phyloP scores from a whole-genome alignment of 2,888 invertebrate species.

The Syrphus vitripennis region DNA sequence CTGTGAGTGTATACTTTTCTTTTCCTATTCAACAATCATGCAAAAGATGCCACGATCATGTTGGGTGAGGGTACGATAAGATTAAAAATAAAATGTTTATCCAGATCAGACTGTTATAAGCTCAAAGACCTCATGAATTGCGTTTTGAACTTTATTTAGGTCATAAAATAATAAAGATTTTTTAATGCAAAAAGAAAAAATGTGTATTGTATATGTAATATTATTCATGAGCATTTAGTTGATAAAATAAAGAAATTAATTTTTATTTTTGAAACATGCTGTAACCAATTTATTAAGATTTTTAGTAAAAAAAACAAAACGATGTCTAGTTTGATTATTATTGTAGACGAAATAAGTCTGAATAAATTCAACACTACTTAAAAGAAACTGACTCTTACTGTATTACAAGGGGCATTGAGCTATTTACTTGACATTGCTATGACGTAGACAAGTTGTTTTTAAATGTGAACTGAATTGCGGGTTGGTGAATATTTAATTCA shows the following conservation, averaged over 20 bases:
- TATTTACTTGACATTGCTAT: no score
- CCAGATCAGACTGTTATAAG: background rate
- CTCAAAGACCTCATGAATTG: background rate
- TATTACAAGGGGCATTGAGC: no score
- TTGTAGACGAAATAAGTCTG: no score
- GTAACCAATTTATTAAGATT: no score
- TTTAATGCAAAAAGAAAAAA: background rate
- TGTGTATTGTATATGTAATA: background rate
- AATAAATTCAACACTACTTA: no score
- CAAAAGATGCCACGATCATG: constrained; percentile 1
- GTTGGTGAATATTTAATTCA: no score
- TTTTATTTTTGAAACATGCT: background rate
- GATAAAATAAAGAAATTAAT: background rate
- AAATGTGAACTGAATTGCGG: no score
- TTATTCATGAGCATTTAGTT: background rate
- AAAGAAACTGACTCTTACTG: no score
- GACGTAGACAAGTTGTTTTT: no score
- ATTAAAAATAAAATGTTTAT: background rate
- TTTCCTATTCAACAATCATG: constrained; percentile 1
- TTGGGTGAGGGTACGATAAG: background rate
- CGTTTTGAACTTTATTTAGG: background rate
- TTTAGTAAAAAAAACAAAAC: no score
- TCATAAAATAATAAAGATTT: background rate
- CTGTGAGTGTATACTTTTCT: background rate
- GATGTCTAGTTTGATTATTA: no score